Percentiles rank a stretch among this genome's conserved stretches.
Evolutionary conservation across 2,888 invertebrate species (phyloP).

Genomic region (Leptura quadrifasciata): DNA sequence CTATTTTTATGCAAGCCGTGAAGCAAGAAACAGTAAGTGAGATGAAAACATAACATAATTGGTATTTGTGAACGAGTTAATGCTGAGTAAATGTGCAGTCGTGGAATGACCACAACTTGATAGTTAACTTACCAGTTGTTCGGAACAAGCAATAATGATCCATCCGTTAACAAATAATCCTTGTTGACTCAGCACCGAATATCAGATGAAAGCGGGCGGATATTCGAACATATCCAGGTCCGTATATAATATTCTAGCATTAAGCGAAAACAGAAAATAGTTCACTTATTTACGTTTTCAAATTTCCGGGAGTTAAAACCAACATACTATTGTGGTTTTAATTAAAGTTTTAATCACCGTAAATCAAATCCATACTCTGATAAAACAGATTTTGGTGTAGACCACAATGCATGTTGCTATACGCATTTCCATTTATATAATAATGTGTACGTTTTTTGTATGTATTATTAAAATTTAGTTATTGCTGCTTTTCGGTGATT

Average conservation of each 20-base stretch:
- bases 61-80: not conserved
- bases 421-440: slow-evolving; percentile 1
- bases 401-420: not conserved
- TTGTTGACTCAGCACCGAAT: too few relatives aligned
- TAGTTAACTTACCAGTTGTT: not conserved
- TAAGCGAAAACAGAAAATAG: slow-evolving; percentile 10
- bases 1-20: too few relatives aligned
- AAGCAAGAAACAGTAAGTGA: too few relatives aligned
- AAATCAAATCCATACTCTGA: slow-evolving; percentile 32
- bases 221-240: not conserved
- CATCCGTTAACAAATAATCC: not conserved
- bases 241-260: slow-evolving; percentile 5
- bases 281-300: slow-evolving; percentile 1
- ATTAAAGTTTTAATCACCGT: slow-evolving; percentile 44
- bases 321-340: slow-evolving; percentile 38
- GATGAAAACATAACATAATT: too few relatives aligned
- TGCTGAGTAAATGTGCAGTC: not conserved
- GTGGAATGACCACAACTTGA: not conserved
- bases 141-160: not conserved
- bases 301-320: slow-evolving; percentile 19
- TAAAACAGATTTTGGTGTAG: slow-evolving; percentile 12
- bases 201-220: not conserved
- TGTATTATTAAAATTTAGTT: slow-evolving; percentile 5
- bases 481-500: not conserved
- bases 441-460: not conserved